These are phyloP conservation scores for Malachius bipustulatus DNA, from an alignment of 2,888 invertebrate species.

Conservation along the genomic window DNA sequence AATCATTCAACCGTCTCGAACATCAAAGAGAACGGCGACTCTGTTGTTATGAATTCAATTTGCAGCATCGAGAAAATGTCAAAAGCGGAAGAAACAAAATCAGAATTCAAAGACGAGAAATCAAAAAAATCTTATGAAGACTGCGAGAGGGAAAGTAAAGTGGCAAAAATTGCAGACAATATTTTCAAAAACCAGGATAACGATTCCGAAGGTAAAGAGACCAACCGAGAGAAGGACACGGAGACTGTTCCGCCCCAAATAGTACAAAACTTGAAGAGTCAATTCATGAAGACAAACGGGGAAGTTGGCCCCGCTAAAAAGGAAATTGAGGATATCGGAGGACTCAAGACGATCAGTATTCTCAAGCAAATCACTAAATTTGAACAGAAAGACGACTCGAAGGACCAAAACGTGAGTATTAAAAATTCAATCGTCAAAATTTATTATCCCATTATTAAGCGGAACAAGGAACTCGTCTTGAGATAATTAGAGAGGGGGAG, in stretches of 20 bases:
- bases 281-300: conserved; percentile 25
- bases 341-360: conserved; percentile 29
- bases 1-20: too few species aligned
- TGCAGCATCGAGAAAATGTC: background rate
- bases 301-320: conserved; percentile 22
- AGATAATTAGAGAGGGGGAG: too few species aligned
- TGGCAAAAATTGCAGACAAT: background rate
- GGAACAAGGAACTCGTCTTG: too few species aligned
- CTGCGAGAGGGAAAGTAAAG: background rate
- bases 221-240: conserved; percentile 24
- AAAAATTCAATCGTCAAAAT: background rate
- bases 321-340: conserved; percentile 19
- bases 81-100: conserved; percentile 1
- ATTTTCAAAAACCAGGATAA: background rate
- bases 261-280: conserved; percentile 27
- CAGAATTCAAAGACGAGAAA: conserved; percentile 8
- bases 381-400: conserved; percentile 26
- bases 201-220: background rate
- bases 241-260: conserved; percentile 26
- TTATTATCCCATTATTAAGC: conserved; percentile 12
- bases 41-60: conserved; percentile 18
- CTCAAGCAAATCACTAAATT: conserved; percentile 34
- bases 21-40: conserved; percentile 8
- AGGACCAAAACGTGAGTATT: conserved; percentile 23
- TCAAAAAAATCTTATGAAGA: too few species aligned